phyloP scores from a whole-genome alignment of 2,888 invertebrate genomes.

The Trissoscelio sp. region DNA sequence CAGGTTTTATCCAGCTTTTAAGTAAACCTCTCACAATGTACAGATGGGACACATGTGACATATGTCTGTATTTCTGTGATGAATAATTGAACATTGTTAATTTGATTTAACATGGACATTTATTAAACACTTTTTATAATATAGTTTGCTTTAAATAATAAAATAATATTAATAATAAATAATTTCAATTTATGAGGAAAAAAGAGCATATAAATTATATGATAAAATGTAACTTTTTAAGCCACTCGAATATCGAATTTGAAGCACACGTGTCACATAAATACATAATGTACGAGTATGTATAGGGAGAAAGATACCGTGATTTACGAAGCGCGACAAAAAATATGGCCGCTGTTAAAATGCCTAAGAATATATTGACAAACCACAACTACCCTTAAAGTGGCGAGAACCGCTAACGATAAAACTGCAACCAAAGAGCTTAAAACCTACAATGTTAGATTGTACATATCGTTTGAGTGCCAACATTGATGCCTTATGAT shows the following conservation, averaged over 20 bases:
- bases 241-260: conserved; percentile 52
- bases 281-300: conserved; percentile 54
- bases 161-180: too few species aligned
- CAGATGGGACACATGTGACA: conserved; percentile 42
- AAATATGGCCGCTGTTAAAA: conserved; percentile 78
- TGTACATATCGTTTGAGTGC: conserved; percentile 26
- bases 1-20: conserved; percentile 50
- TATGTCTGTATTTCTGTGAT: too few species aligned
- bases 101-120: too few species aligned
- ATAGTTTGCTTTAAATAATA: too few species aligned
- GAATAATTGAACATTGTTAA: too few species aligned
- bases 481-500: conserved; percentile 55
- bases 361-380: conserved; percentile 68
- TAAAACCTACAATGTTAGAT: conserved; percentile 60
- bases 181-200: neutral
- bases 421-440: conserved; percentile 38
- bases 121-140: too few species aligned
- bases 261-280: conserved; percentile 56
- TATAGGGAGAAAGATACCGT: conserved; percentile 47
- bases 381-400: conserved; percentile 59
- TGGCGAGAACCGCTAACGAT: conserved; percentile 52
- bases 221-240: conserved; percentile 17
- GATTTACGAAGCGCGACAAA: conserved; percentile 76
- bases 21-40: conserved; percentile 38
- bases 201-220: neutral